Percentiles rank a stretch among this genome's conserved stretches.
Evolutionary conservation across 2,113 vertebrate genomes (phyloP).

Genomic region (Rhinogobius similis): DNA sequence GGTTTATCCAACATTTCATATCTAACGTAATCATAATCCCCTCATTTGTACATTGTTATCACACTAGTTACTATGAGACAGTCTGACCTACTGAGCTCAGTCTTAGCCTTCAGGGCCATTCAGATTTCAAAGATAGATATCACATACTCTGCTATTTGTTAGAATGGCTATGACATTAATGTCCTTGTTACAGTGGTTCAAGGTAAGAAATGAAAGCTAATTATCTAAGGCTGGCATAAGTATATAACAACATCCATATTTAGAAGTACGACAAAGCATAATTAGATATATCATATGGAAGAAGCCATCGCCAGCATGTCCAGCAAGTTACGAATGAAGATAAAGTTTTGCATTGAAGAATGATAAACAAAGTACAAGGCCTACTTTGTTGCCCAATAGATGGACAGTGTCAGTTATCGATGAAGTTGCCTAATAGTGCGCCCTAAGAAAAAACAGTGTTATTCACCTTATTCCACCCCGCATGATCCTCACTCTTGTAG

Average conservation of each 20-base stretch:
- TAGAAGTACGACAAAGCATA: background rate
- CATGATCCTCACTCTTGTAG: too few relatives aligned
- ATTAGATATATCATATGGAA: slow-evolving; percentile 19
- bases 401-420: too few relatives aligned
- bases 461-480: too few relatives aligned
- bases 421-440: too few relatives aligned
- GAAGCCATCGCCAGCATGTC: background rate
- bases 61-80: slow-evolving; percentile 23
- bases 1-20: background rate
- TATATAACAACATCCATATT: background rate
- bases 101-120: slow-evolving; percentile 59
- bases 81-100: slow-evolving; percentile 32
- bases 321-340: too few relatives aligned
- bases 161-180: slow-evolving; percentile 60
- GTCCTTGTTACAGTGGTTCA: slow-evolving; percentile 72
- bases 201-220: slow-evolving; percentile 61
- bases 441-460: too few relatives aligned
- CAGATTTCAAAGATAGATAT: slow-evolving; percentile 55
- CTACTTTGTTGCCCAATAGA: too few relatives aligned
- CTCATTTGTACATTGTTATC: slow-evolving; percentile 24
- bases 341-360: too few relatives aligned
- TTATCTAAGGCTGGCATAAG: slow-evolving; percentile 23
- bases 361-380: too few relatives aligned
- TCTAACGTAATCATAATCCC: slow-evolving; percentile 6
- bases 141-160: slow-evolving; percentile 71